Conservation (phyloP, 2,113 vertebrate genomes). For the Helogale parvula region DNA sequence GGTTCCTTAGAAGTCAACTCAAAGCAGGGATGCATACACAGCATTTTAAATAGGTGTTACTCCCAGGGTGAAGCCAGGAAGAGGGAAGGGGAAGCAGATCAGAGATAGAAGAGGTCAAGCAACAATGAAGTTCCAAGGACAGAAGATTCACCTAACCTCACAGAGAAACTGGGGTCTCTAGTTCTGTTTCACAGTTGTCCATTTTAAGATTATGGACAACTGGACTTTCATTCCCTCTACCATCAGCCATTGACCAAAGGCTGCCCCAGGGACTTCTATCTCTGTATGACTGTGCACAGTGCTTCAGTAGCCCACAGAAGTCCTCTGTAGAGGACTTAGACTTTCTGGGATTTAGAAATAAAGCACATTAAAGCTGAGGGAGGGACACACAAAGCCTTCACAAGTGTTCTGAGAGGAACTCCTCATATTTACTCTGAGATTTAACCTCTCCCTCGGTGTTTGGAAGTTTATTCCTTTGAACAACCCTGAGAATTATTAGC, state of each 20-base stretch:
- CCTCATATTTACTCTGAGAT: not conserved
- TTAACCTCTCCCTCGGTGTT: not conserved
- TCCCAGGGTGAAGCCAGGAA: rapidly evolving
- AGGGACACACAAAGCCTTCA: not conserved
- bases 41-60: not conserved
- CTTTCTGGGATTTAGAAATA: not conserved
- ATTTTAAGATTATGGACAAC: not conserved
- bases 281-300: not conserved
- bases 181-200: not conserved
- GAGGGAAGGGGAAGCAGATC: not conserved
- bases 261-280: rapidly evolving
- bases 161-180: not conserved
- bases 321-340: not conserved
- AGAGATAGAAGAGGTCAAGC: not conserved
- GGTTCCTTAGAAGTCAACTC: not conserved
- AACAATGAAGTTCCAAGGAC: not conserved
- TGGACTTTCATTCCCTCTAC: not conserved
- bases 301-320: not conserved
- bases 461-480: too few species aligned
- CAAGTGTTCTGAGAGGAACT: not conserved
- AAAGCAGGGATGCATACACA: not conserved
- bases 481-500: not conserved
- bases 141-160: not conserved
- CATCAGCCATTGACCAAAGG: not conserved
- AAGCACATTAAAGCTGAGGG: not conserved